phyloP scores from a whole-genome alignment of 2,113 vertebrate genomes.

The Eulacestoma nigropectus region DNA sequence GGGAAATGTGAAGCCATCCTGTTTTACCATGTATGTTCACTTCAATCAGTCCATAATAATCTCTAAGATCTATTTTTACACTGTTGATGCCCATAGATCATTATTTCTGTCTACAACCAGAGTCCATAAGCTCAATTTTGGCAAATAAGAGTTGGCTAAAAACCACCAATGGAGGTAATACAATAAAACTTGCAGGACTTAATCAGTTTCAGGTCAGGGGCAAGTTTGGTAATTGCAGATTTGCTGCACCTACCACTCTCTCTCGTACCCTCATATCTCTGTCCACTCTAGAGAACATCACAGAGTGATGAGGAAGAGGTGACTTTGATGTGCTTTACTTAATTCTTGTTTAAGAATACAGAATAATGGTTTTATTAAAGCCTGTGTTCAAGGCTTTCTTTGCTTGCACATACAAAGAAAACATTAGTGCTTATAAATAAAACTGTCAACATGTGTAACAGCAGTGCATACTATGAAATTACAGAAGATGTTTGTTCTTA shows the following conservation, averaged over 20 bases:
- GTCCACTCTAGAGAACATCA: background rate
- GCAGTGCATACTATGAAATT: background rate
- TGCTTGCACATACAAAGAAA: background rate
- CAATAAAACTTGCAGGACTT: background rate
- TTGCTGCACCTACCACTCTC: background rate
- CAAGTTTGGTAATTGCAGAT: background rate
- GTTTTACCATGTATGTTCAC: background rate
- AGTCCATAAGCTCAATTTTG: background rate
- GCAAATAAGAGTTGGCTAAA: background rate
- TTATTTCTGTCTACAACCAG: background rate
- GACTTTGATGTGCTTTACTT: background rate
- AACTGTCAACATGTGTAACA: background rate
- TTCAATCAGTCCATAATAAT: background rate
- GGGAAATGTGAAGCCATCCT: background rate
- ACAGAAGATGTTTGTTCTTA: background rate
- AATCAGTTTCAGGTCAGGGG: background rate
- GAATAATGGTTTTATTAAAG: background rate
- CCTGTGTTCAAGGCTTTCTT: background rate
- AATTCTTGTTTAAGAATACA: background rate
- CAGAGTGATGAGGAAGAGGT: background rate
- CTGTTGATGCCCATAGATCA: background rate
- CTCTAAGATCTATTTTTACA: background rate
- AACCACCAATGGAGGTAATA: background rate
- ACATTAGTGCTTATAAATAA: background rate
- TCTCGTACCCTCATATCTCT: background rate